Base-by-base conservation (phyloP, 2,888 invertebrate genomes). In the Ophioninae sp. region DNA sequence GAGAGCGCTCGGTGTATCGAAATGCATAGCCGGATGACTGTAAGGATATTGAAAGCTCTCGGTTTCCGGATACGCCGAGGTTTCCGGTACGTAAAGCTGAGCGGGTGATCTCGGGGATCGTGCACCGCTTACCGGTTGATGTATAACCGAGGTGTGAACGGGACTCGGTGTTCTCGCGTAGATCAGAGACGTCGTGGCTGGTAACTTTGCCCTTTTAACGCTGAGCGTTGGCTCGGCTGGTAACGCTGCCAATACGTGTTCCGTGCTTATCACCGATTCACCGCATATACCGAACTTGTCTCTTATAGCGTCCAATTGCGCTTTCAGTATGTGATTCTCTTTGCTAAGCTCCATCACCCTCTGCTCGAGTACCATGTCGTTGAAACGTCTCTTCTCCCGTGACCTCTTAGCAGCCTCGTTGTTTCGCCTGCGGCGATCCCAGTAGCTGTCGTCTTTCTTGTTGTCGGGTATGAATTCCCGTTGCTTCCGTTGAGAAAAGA, bases 361-460 rank as follows among this genome's bases (percentile, higher is more conserved):
- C 88, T 98, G 97, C 91, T 99, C 99, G 83, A 99, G 94, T 0
- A 98, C 98, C 97, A 99, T 97, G 93, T 99, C 99, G 92, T 99
- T 98, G 94, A 98, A 97, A 68, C 99, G 96, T 63, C 99, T 95
- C 93, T 99, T 99, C 93, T 99, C 99, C n/a, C 99, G 95, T 7
- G 98, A 98, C 65, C 98, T 94, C 92, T 99, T 98, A 80, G 99
- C 99, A 0, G 99, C 99, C 93, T 99, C 99, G 93, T 99, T 99
- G 93, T 99, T 99, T 82, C 99, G 95, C 85, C 99, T 95, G 80
- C 99, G 95, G 80, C 99, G 95, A 93, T 99, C 98, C 99, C 99
- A 99, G 93, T 99, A 99, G 90, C 97, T 97, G 90, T 98, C 98
- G 91, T 99, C 99, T 92, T 99, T 99, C 93, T 98, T 98, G 93